These are phyloP conservation scores for Oxygymnocypris stewartii DNA, from an alignment of 2,113 vertebrate species.

Conservation along the genomic window DNA sequence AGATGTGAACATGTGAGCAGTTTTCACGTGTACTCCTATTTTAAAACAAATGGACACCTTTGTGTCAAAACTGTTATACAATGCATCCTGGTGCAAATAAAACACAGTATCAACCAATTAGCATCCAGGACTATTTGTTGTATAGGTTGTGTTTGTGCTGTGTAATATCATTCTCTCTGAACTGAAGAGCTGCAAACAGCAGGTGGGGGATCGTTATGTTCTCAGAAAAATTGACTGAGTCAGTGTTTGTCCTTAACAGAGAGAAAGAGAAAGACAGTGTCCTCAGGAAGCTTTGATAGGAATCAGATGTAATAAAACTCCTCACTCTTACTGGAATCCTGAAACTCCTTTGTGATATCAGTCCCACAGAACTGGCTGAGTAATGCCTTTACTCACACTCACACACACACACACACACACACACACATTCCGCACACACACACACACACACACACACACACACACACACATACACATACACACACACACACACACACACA, in stretches of 20 bases:
- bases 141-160: not conserved
- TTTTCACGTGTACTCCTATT: not conserved
- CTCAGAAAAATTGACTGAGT: not conserved
- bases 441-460: not conserved
- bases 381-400: not conserved
- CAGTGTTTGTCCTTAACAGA: not conserved
- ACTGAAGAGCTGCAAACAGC: not conserved
- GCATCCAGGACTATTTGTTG: not conserved
- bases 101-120: not conserved
- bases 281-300: not conserved
- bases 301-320: conserved; percentile 25
- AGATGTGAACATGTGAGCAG: no score
- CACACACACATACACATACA: not conserved
- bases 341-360: conserved; percentile 25
- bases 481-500: not conserved
- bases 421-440: not conserved
- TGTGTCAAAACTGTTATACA: not conserved
- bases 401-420: not conserved
- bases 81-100: not conserved
- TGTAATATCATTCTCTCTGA: not conserved
- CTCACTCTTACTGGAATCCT: not conserved
- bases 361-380: not conserved
- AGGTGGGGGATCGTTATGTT: conserved; percentile 1
- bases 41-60: not conserved
- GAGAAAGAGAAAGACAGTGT: conserved; percentile 2